Evolutionary conservation across 2,888 invertebrate species (phyloP).

Genomic region (Amiota minor): DNA sequence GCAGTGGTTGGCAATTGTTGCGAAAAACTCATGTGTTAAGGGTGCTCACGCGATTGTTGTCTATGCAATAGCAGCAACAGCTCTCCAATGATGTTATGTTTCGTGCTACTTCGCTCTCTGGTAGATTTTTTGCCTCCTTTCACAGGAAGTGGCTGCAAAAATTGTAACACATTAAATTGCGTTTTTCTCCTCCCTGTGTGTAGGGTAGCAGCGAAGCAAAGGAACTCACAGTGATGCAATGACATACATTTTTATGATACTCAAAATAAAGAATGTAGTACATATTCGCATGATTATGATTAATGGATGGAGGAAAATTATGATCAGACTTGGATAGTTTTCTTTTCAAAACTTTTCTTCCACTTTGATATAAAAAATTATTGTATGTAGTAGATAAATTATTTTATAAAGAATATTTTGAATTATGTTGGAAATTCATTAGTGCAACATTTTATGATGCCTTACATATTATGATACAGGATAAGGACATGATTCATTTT

Average conservation of each 20-base stretch:
- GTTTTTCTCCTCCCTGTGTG: not conserved
- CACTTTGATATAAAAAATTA: too few species aligned
- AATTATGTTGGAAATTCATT: too few species aligned
- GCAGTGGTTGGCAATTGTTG: constrained; percentile 7
- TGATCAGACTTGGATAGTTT: too few species aligned
- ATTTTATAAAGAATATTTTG: too few species aligned
- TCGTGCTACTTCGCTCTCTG: not conserved
- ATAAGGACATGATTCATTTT: too few species aligned
- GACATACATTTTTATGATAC: not conserved
- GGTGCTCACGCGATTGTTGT: not conserved
- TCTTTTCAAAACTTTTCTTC: too few species aligned
- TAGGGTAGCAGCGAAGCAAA: not conserved
- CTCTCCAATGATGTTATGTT: not conserved
- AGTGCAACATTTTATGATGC: too few species aligned
- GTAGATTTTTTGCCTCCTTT: not conserved
- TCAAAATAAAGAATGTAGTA: not conserved
- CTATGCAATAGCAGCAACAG: constrained; percentile 7
- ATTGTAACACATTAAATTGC: not conserved
- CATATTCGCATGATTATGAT: constrained; percentile 4
- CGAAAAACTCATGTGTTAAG: not conserved
- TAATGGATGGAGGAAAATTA: not conserved
- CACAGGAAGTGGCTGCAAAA: constrained; percentile 10
- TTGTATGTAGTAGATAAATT: too few species aligned
- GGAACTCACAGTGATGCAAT: not conserved
- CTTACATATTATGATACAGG: too few species aligned